phyloP scores from a whole-genome alignment of 2,888 invertebrate species.

The Tachina lurida region DNA sequence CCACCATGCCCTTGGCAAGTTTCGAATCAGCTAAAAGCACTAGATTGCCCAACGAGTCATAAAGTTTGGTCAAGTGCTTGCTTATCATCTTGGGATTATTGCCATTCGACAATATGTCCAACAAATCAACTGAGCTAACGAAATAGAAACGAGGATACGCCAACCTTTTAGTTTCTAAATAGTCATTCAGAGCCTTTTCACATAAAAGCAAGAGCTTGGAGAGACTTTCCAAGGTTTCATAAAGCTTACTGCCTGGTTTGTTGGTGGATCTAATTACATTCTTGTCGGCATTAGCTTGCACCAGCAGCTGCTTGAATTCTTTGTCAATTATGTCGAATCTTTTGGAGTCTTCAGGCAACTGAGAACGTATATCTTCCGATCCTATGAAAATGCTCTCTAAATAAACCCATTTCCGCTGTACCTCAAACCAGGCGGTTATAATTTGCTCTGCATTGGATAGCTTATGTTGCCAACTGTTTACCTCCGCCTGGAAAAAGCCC shows the following conservation, averaged over 20 bases:
- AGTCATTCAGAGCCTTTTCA: slow-evolving; percentile 97
- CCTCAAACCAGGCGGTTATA: slow-evolving; percentile 92
- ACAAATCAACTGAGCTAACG: slow-evolving; percentile 95
- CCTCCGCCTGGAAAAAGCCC: slow-evolving; percentile 92
- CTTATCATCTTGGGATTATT: slow-evolving; percentile 91
- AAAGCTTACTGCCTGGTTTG: slow-evolving; percentile 87
- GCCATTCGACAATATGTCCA: slow-evolving; percentile 91
- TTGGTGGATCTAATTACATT: slow-evolving; percentile 95
- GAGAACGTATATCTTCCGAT: slow-evolving; percentile 95
- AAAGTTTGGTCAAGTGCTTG: slow-evolving; percentile 94
- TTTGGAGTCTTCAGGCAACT: slow-evolving; percentile 94
- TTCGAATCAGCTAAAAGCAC: slow-evolving; percentile 85
- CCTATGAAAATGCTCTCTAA: slow-evolving; percentile 97
- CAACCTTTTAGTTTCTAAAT: slow-evolving; percentile 95
- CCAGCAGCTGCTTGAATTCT: slow-evolving; percentile 88
- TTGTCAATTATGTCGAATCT: slow-evolving; percentile 94
- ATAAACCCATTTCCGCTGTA: slow-evolving; percentile 97
- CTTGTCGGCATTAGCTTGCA: slow-evolving; percentile 88
- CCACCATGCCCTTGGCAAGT: slow-evolving; percentile 90
- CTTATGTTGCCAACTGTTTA: slow-evolving; percentile 94
- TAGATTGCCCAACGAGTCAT: slow-evolving; percentile 93
- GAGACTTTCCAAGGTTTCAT: slow-evolving; percentile 89
- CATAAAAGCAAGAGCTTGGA: slow-evolving; percentile 90
- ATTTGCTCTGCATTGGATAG: slow-evolving; percentile 95
- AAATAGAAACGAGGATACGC: slow-evolving; percentile 98